Evolutionary conservation across 2,113 vertebrate genomes (phyloP).

Genomic region (Poeciliopsis occidentalis): DNA sequence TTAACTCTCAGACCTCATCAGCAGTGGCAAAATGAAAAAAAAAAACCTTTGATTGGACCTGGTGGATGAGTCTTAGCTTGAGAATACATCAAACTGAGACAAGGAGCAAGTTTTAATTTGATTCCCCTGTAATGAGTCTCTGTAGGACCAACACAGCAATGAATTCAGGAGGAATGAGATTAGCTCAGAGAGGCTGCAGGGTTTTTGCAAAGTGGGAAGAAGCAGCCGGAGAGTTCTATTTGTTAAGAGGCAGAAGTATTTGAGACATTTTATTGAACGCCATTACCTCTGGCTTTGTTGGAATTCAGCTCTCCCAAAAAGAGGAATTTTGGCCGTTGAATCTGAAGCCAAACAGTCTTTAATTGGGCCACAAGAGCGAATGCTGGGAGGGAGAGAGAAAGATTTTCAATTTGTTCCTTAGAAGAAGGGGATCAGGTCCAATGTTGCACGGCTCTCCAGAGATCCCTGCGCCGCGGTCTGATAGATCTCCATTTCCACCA

Average conservation of each 20-base stretch:
- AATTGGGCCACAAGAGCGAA: slow-evolving; percentile 72
- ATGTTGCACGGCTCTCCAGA: slow-evolving; percentile 70
- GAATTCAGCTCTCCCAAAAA: slow-evolving; percentile 17
- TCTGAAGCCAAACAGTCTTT: slow-evolving; percentile 73
- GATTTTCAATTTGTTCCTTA: slow-evolving; percentile 80
- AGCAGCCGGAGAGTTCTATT: slow-evolving; percentile 44
- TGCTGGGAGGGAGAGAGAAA: slow-evolving; percentile 71
- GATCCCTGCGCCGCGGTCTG: slow-evolving; percentile 44
- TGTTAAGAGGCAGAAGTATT: slow-evolving; percentile 24
- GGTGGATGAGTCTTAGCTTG: slow-evolving; percentile 54
- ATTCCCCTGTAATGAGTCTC: slow-evolving; percentile 72
- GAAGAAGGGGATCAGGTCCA: slow-evolving; percentile 77
- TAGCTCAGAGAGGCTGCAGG: slow-evolving; percentile 51
- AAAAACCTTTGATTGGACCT: slow-evolving; percentile 42
- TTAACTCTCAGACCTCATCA: slow-evolving; percentile 48
- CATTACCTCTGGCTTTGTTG: slow-evolving; percentile 51
- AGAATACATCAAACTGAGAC: slow-evolving; percentile 68
- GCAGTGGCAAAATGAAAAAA: slow-evolving; percentile 12
- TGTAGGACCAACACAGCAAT: slow-evolving; percentile 49
- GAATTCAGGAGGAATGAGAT: slow-evolving; percentile 63
- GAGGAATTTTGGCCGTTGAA: slow-evolving; percentile 47
- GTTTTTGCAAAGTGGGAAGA: slow-evolving; percentile 19
- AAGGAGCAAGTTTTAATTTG: slow-evolving; percentile 71
- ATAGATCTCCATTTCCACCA: slow-evolving; percentile 50
- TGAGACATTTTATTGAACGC: slow-evolving; percentile 54